Base-by-base conservation (phyloP, 2,888 invertebrate species). In the Hydriomena furcata region DNA sequence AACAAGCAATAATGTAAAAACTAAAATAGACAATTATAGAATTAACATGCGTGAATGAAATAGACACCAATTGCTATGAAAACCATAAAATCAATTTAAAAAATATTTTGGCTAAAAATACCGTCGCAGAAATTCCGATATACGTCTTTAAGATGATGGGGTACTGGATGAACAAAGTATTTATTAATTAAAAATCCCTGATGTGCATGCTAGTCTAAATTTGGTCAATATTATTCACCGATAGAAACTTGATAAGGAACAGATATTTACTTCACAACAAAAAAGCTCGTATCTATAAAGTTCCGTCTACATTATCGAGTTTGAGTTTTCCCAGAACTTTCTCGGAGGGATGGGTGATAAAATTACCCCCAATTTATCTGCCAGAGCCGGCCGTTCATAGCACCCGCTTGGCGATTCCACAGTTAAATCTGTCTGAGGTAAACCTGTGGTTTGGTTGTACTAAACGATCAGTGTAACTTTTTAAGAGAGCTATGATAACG, bases 311-410 rank as follows among this genome's bases (percentile, higher is more conserved):
- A 59, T 68, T 67, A 68, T 69, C 64, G 66, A 68, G 66, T 66
- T 72, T 61, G 58, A 62, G 66, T 66, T 64, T 62, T 60, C 62
- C 52, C 63, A 55, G 61, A 73, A 73, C 63, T 68, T 78, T 73
- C 51, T 52, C 55, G 65, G 71, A 68, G 64, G 76, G 73, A 67
- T 63, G 66, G 69, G 73, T 78, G 75, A 82, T 82, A 83, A 84
- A 84, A 83, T 83, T 78, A 77, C 73, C 64, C 66, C 57, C 74
- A 80, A 80, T 83, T 85, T 80, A 76, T 82, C 73, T 68, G 51
- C 41, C 57, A 54, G 64, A 70, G 59, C 68, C 64, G 68, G 71
- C 76, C 79, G 76, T 85, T 86, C 71, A 69, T 70, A 71, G 74
- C 84, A 85, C 76, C 81, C 76, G 81, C 64, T 68, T 67, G 41